phyloP scores from a whole-genome alignment of 2,797 vertebrate genomes.

The Amniataba percoides region DNA sequence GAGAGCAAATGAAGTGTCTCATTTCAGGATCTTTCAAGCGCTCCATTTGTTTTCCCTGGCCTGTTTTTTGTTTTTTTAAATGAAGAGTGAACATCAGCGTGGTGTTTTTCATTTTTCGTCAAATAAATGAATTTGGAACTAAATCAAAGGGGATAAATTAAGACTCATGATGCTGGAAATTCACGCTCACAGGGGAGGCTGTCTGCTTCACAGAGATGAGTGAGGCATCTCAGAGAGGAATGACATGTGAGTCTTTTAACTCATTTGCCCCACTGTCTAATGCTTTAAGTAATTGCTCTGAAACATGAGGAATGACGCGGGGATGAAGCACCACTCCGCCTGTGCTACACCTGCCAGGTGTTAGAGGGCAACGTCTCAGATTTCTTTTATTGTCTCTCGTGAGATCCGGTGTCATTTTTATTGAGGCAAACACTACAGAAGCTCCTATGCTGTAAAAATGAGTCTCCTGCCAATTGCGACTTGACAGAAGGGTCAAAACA shows the following conservation, averaged over 20 bases:
- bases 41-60: neutral
- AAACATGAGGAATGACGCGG: neutral
- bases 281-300: conserved; percentile 23
- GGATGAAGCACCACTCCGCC: neutral
- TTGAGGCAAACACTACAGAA: conserved; percentile 8
- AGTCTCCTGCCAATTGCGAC: conserved; percentile 6
- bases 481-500: conserved; percentile 19
- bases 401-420: neutral
- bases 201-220: conserved; percentile 15
- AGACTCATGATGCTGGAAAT: neutral
- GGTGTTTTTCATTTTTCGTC: neutral
- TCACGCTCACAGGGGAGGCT: neutral
- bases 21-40: neutral
- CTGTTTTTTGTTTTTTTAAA: neutral
- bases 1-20: neutral
- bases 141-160: neutral
- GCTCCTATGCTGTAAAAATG: conserved; percentile 18
- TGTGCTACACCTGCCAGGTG: conserved; percentile 11
- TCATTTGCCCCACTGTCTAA: neutral
- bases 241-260: conserved; percentile 3
- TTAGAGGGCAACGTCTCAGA: neutral
- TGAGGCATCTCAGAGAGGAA: neutral
- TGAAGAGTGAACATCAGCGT: neutral
- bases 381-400: neutral
- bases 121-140: conserved; percentile 4